phyloP scores from a whole-genome alignment of 1,140 invertebrate species.

The Danaus melanippus region DNA sequence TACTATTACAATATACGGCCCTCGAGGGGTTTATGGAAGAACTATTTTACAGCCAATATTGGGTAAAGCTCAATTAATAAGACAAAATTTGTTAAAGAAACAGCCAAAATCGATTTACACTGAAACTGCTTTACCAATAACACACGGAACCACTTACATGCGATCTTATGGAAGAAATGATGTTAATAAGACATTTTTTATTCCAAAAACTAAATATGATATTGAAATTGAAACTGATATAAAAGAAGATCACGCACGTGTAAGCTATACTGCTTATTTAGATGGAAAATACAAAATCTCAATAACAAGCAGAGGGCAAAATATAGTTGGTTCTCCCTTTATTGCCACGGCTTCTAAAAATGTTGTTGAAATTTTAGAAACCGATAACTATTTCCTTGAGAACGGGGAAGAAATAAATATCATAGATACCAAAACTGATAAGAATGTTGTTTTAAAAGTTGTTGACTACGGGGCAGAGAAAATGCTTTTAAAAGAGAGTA shows the following conservation, averaged over 20 bases:
- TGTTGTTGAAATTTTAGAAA: slow-evolving; percentile 46
- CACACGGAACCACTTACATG: slow-evolving; percentile 56
- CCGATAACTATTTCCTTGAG: slow-evolving; percentile 54
- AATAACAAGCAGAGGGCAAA: slow-evolving; percentile 64
- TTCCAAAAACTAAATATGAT: slow-evolving; percentile 63
- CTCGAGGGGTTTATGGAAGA: slow-evolving; percentile 61
- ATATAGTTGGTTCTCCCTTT: slow-evolving; percentile 68
- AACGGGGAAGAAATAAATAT: slow-evolving; percentile 66
- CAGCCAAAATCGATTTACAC: slow-evolving; percentile 47
- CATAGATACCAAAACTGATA: slow-evolving; percentile 58
- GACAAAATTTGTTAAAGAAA: slow-evolving; percentile 58
- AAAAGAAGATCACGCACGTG: slow-evolving; percentile 48
- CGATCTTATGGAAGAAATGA: slow-evolving; percentile 59
- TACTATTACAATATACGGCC: slow-evolving; percentile 63
- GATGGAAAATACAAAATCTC: slow-evolving; percentile 66
- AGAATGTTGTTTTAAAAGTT: slow-evolving; percentile 66
- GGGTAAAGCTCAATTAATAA: slow-evolving; percentile 60
- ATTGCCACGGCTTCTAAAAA: slow-evolving; percentile 55
- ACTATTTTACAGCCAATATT: slow-evolving; percentile 55
- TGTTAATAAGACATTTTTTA: slow-evolving; percentile 62
- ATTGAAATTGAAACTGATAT: slow-evolving; percentile 58
- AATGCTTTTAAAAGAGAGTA: slow-evolving; percentile 70
- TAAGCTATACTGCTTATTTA: slow-evolving; percentile 54
- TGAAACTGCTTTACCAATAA: slow-evolving; percentile 53
- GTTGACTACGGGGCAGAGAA: slow-evolving; percentile 72